Conservation (phyloP, 2,113 vertebrate species). For the Galbula dea region DNA sequence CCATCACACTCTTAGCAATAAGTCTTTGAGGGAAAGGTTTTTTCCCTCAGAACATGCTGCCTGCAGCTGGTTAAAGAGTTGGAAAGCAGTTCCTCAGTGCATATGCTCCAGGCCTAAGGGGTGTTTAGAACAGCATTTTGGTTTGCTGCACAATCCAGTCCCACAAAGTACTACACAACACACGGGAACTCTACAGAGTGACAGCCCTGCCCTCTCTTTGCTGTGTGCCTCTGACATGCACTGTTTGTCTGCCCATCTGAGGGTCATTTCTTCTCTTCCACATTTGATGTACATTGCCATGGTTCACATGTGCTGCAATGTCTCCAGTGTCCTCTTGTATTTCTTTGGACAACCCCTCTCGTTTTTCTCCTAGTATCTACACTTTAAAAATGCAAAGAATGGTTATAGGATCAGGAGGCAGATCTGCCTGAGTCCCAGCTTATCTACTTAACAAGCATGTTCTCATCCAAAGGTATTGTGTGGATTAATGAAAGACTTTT, state of each 20-base stretch:
- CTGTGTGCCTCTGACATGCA: neutral
- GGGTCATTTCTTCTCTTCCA: neutral
- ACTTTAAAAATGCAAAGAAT: neutral
- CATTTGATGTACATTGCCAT: neutral
- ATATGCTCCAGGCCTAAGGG: neutral
- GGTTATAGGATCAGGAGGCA: neutral
- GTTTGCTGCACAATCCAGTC: neutral
- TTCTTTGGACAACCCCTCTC: neutral
- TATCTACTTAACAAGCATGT: constrained; percentile 6
- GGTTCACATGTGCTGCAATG: neutral
- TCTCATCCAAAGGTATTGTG: constrained; percentile 54
- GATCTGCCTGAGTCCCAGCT: constrained; percentile 4
- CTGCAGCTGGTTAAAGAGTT: neutral
- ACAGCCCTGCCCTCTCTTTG: neutral
- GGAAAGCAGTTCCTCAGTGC: neutral
- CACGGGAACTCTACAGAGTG: neutral
- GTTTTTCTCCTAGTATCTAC: neutral
- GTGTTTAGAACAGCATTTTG: neutral
- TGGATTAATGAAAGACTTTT: constrained; percentile 56
- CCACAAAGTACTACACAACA: neutral
- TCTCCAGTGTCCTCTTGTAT: neutral
- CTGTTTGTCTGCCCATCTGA: neutral
- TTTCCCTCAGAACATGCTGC: neutral
- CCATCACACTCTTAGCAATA: neutral
- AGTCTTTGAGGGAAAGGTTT: neutral